Evolutionary conservation across 2,113 vertebrate genomes (phyloP).

Genomic region (Polypterus senegalus): DNA sequence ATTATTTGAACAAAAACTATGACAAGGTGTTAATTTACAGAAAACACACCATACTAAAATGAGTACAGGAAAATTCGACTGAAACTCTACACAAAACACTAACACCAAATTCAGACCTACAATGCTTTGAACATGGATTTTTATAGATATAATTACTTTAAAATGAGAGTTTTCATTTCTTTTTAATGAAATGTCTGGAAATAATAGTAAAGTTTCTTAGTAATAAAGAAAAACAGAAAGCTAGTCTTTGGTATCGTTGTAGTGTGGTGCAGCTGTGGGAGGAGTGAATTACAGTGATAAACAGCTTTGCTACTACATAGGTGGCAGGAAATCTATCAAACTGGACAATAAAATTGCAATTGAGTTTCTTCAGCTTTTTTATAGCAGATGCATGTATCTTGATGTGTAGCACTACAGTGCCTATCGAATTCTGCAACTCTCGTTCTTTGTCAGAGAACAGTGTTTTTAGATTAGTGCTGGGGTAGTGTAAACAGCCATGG

Average conservation of each 20-base stretch:
- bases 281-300: slow-evolving; percentile 89
- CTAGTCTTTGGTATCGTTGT: slow-evolving; percentile 14
- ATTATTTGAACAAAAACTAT: no score
- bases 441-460: slow-evolving; percentile 42
- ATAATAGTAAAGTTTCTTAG: slow-evolving; percentile 9
- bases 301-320: slow-evolving; percentile 88
- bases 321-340: slow-evolving; percentile 99
- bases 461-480: slow-evolving; percentile 42
- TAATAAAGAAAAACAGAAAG: slow-evolving; percentile 22
- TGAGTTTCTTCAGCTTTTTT: slow-evolving; percentile 95
- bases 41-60: no score
- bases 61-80: no score
- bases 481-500: slow-evolving; percentile 27
- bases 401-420: slow-evolving; percentile 62
- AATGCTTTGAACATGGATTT: no score
- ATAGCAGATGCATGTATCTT: slow-evolving; percentile 88
- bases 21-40: no score
- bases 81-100: no score
- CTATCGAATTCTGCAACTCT: slow-evolving; percentile 56
- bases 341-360: slow-evolving; percentile 99
- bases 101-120: no score
- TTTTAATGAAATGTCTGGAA: no score
- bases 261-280: slow-evolving; percentile 64
- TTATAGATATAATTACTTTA: no score
- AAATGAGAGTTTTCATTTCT: no score